Conservation (phyloP, 2,888 invertebrate species). For the Eledone cirrhosa region DNA sequence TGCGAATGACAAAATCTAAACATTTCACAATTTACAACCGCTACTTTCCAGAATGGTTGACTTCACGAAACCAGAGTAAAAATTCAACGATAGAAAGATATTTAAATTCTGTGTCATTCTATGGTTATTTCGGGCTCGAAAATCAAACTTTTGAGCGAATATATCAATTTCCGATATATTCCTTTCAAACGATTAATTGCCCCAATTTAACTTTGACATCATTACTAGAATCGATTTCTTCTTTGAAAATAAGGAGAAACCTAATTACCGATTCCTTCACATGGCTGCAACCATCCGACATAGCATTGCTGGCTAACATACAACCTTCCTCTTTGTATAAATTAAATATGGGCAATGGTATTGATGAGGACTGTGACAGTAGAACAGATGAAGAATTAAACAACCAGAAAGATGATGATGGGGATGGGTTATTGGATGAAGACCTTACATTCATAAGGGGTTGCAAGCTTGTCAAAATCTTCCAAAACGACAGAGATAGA, state of each 20-base stretch:
- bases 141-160: background rate
- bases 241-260: too few relatives aligned
- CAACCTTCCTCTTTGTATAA: background rate
- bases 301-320: background rate
- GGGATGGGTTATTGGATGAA: slow-evolving; percentile 43
- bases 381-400: slow-evolving; percentile 43
- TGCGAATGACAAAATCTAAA: too few relatives aligned
- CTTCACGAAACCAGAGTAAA: too few relatives aligned
- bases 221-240: background rate
- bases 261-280: background rate
- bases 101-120: background rate
- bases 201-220: background rate
- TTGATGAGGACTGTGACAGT: slow-evolving; percentile 53
- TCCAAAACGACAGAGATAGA: too few relatives aligned
- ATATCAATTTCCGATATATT: slow-evolving; percentile 8
- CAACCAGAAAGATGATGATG: slow-evolving; percentile 42
- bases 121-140: background rate
- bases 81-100: too few relatives aligned
- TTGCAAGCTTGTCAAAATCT: too few relatives aligned
- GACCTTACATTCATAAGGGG: slow-evolving; percentile 34
- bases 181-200: background rate
- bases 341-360: slow-evolving; percentile 41
- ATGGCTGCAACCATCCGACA: background rate
- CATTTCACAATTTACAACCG: too few relatives aligned
- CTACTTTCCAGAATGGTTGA: too few relatives aligned